Conservation (phyloP, 2,113 vertebrate genomes). For the Regulus satrapa region DNA sequence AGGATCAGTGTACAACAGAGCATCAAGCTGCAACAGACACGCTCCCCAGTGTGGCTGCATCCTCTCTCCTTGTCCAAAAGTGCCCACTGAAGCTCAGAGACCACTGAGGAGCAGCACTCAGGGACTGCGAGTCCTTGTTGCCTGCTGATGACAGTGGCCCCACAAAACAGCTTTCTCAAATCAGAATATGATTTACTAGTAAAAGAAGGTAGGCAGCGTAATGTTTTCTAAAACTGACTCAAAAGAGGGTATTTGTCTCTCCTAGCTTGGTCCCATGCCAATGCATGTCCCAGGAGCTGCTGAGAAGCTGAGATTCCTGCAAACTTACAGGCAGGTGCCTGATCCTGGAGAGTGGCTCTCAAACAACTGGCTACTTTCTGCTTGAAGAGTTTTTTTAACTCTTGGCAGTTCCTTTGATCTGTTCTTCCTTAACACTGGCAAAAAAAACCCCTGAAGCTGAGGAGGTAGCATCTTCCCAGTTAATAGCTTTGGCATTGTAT, state of each 20-base stretch:
- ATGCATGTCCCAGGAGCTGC: background rate
- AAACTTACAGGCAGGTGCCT: background rate
- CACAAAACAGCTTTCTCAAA: background rate
- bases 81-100: rapidly evolving
- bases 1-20: background rate
- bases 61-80: background rate
- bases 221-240: background rate
- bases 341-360: background rate
- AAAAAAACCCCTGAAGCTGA: background rate
- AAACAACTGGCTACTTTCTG: background rate
- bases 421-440: background rate
- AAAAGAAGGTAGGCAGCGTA: background rate
- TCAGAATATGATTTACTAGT: background rate
- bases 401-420: slow-evolving; percentile 8
- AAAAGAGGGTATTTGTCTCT: background rate
- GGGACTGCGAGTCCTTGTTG: rapidly evolving
- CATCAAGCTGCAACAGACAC: rapidly evolving
- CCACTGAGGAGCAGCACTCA: rapidly evolving
- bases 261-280: background rate
- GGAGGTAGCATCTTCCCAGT: background rate
- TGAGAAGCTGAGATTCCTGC: background rate
- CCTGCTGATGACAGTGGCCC: rapidly evolving
- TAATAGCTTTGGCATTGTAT: background rate
- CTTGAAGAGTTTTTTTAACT: slow-evolving; percentile 7
- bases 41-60: rapidly evolving